Evolutionary conservation across 1,140 invertebrate species (phyloP).

Genomic region (Hormaphis cornu): DNA sequence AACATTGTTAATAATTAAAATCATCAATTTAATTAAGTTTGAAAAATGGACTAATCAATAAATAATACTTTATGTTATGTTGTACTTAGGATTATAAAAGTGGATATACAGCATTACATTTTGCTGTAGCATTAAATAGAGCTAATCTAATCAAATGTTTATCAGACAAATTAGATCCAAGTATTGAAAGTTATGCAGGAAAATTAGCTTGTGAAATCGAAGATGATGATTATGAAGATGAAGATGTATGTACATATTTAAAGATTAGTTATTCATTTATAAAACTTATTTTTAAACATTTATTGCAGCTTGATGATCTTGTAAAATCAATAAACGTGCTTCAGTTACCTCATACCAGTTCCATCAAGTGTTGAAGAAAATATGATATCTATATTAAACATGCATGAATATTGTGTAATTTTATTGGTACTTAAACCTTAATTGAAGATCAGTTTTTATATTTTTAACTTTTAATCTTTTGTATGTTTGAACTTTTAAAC

Average conservation of each 20-base stretch:
- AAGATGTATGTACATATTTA: slow-evolving; percentile 1
- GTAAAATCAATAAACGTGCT: not conserved
- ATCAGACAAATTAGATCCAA: slow-evolving; percentile 13
- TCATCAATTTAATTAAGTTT: not conserved
- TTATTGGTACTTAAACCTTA: too few relatives aligned
- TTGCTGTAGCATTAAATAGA: slow-evolving; percentile 19
- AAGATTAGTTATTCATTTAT: not conserved
- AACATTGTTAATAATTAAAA: too few relatives aligned
- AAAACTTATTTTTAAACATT: not conserved
- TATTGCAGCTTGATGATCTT: not conserved
- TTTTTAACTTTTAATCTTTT: not conserved
- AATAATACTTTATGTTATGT: not conserved
- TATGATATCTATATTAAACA: not conserved
- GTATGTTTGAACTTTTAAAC: too few relatives aligned
- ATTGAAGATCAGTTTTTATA: too few relatives aligned
- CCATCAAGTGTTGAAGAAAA: slow-evolving; percentile 1
- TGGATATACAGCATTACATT: slow-evolving; percentile 19
- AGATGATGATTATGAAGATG: slow-evolving; percentile 13
- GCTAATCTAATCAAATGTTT: slow-evolving; percentile 10
- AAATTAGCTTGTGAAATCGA: slow-evolving; percentile 13
- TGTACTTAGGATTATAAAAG: slow-evolving; percentile 27
- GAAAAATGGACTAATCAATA: not conserved
- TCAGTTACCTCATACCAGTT: slow-evolving; percentile 4
- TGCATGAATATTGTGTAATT: too few relatives aligned
- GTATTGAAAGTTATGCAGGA: slow-evolving; percentile 18